Evolutionary conservation across 1,140 invertebrate genomes (phyloP), one percentile per base, ranked within the genome.

Genomic region (Drosophila funebris): DNA sequence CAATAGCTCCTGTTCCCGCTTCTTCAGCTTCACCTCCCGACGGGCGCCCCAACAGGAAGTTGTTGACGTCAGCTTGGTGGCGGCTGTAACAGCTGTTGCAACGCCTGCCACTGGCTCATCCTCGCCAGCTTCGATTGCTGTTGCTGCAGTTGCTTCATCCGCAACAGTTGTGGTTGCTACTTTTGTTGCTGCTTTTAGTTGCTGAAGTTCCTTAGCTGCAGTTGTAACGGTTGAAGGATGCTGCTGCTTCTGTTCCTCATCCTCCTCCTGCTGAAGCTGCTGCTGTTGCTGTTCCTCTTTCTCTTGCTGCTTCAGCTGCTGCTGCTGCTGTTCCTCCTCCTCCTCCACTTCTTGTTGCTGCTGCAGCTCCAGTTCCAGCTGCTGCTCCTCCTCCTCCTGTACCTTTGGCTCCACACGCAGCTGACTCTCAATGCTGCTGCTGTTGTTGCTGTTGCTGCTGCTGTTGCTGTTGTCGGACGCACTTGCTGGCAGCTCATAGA

Each of bases 1-100:
- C 57, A 79, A 33, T 2, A 70, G 39, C 44, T 79, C 67, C 57
- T 70, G 67, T 14, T 87, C 78, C 6, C 72, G 53, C 24, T 78
- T 68, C 41, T 61, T 78, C 0, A 83, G 54, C 7, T 66, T 48
- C 9, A 31, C 11, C 13, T 61, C 46, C 20, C 11, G 53, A 3
- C n/a, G 9, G 8, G 7, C 37, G 5, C 4, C n/a, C 37, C 37
- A 14, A 14, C 0, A 20, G 4, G 41, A 43, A n/a, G n/a, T n/a
- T n/a, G 14, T 2, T 3, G 39, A 7, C 14, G 14, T 7, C 14
- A 16, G 0, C 3, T 41, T 48, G 22, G n/a, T 24, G 22, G 43
- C 22, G 13, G 44, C 1, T 22, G 41, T 4, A 3, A 24, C 9
- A 58, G 52, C 5, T 53, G 13, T 0, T 43, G 48, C 13, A 27